Percentiles rank a stretch among this genome's conserved stretches.
phyloP scores from a whole-genome alignment of 1,140 invertebrate species.

The Parapsyche elsis region DNA sequence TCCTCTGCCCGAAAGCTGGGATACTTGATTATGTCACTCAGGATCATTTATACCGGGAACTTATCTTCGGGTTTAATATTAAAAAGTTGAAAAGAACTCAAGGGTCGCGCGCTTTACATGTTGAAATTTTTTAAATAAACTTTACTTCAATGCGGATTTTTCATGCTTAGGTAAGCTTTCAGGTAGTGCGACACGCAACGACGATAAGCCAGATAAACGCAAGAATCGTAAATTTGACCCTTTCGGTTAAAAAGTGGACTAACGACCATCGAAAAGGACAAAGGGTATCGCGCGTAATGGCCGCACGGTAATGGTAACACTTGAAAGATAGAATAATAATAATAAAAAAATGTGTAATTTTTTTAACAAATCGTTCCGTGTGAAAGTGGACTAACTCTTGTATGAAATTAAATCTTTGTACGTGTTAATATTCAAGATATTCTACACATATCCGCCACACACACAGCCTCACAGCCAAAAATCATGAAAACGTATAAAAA shows the following conservation, averaged over 20 bases:
- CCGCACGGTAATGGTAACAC: neutral
- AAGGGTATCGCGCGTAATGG: conserved; percentile 7
- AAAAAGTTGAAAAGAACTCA: neutral
- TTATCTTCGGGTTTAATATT: neutral
- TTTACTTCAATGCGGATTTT: too few relatives aligned
- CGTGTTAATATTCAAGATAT: too few relatives aligned
- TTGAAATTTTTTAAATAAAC: too few relatives aligned
- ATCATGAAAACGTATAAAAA: too few relatives aligned
- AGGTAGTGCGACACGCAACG: neutral
- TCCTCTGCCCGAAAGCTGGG: neutral
- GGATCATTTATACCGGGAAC: neutral
- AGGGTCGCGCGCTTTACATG: neutral
- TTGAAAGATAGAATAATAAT: too few relatives aligned
- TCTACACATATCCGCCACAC: too few relatives aligned
- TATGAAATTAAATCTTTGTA: too few relatives aligned
- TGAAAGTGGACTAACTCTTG: too few relatives aligned
- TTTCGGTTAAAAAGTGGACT: conserved; percentile 5
- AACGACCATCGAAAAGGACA: conserved; percentile 15
- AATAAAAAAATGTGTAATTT: too few relatives aligned
- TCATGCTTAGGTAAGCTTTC: too few relatives aligned
- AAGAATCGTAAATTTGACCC: conserved; percentile 21
- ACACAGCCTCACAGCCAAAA: too few relatives aligned
- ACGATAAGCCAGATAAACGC: neutral
- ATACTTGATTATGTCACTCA: conserved; percentile 17
- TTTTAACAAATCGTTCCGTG: too few relatives aligned